phyloP scores from a whole-genome alignment of 2,797 vertebrate species.

The Pempheris klunzingeri region DNA sequence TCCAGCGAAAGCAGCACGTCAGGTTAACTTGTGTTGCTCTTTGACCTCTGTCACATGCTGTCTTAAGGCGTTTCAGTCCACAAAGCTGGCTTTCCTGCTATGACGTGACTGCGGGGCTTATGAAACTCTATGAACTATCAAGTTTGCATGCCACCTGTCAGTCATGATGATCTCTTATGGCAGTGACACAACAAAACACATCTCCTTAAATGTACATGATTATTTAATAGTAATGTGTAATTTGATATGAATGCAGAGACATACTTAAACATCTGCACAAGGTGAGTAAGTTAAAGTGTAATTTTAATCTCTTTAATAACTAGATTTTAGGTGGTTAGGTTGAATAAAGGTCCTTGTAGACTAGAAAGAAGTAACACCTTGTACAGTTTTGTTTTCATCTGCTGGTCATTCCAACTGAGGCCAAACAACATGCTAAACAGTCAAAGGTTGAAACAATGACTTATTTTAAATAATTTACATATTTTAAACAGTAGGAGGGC shows the following conservation, averaged over 20 bases:
- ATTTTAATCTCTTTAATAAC: neutral
- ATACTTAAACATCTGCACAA: too few relatives aligned
- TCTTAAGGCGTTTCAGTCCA: constrained; percentile 35
- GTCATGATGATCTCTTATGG: constrained; percentile 18
- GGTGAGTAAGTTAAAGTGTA: neutral
- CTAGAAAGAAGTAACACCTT: too few relatives aligned
- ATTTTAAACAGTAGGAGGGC: neutral
- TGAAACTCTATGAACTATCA: constrained; percentile 52
- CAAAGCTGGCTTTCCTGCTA: constrained; percentile 63
- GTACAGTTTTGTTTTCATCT: constrained; percentile 23
- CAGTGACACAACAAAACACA: neutral
- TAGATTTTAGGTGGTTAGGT: too few relatives aligned
- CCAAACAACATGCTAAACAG: constrained; percentile 6
- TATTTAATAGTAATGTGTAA: neutral
- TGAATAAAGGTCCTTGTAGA: too few relatives aligned
- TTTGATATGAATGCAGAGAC: neutral
- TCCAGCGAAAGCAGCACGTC: neutral
- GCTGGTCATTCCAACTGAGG: constrained; percentile 8
- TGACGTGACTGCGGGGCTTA: constrained; percentile 27
- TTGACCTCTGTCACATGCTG: constrained; percentile 21
- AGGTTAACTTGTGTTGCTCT: constrained; percentile 3
- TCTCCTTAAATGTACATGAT: neutral
- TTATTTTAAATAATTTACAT: neutral
- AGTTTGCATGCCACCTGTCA: constrained; percentile 34
- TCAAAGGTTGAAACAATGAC: neutral